phyloP scores from a whole-genome alignment of 2,888 invertebrate genomes.

The Plagodis dolabraria region DNA sequence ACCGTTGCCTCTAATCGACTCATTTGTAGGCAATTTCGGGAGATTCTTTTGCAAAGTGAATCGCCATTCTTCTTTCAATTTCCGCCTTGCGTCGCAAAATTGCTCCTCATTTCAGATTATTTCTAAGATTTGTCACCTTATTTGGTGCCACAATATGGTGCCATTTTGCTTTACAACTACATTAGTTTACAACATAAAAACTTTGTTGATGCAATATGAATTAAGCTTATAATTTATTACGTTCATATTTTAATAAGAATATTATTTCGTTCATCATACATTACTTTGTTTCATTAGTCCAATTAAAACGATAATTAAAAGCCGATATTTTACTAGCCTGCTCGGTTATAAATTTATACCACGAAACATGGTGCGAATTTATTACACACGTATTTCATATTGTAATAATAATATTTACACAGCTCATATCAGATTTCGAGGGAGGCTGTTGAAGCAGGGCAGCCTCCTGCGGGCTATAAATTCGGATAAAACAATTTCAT shows the following conservation, averaged over 20 bases:
- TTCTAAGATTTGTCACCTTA: neutral
- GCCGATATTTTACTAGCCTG: slow-evolving; percentile 5
- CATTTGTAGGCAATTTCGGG: slow-evolving; percentile 56
- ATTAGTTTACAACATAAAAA: no score
- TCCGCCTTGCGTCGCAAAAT: slow-evolving; percentile 21
- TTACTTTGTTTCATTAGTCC: neutral
- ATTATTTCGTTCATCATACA: neutral
- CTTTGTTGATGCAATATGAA: neutral
- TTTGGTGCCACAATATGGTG: neutral
- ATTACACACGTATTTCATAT: slow-evolving; percentile 18
- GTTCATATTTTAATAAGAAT: no score
- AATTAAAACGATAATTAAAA: neutral
- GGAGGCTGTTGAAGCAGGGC: slow-evolving; percentile 62
- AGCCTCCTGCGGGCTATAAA: slow-evolving; percentile 69
- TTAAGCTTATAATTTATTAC: neutral
- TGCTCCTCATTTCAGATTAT: slow-evolving; percentile 4
- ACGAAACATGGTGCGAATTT: slow-evolving; percentile 10
- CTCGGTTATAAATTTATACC: slow-evolving; percentile 6
- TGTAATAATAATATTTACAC: slow-evolving; percentile 45
- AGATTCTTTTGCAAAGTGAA: slow-evolving; percentile 37
- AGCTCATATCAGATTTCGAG: slow-evolving; percentile 54
- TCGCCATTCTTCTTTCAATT: slow-evolving; percentile 28
- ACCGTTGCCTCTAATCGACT: slow-evolving; percentile 58
- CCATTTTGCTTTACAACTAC: no score
- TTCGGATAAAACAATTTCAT: slow-evolving; percentile 79